phyloP scores from a whole-genome alignment of 2,113 vertebrate species.

The Jaculus jaculus region DNA sequence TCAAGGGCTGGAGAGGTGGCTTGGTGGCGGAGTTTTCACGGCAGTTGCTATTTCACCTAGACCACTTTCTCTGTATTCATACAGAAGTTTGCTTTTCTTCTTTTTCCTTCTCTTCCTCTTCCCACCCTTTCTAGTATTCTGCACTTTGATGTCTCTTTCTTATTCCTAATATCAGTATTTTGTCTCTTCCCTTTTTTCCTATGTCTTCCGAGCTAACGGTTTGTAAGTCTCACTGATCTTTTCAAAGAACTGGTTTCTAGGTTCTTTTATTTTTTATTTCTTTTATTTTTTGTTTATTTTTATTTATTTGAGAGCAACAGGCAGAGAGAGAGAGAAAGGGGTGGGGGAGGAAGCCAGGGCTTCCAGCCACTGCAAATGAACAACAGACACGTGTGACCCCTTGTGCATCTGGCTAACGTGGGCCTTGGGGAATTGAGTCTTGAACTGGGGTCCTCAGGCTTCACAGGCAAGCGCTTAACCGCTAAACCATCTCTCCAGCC shows the following conservation, averaged over 20 bases:
- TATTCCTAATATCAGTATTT: neutral
- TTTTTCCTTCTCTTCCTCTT: neutral
- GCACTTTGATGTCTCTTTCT: neutral
- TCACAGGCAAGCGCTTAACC: no score
- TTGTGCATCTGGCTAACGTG: no score
- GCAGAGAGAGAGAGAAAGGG: no score
- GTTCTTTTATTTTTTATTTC: no score
- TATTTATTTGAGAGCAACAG: no score
- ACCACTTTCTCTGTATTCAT: neutral
- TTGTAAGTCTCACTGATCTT: neutral
- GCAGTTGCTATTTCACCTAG: neutral
- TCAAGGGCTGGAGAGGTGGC: neutral
- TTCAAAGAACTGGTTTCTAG: slow-evolving; percentile 22
- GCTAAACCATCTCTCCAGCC: no score
- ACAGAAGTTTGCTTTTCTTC: neutral
- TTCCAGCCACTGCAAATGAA: no score
- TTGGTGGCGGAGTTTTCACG: neutral
- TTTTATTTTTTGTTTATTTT: no score
- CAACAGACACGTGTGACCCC: no score
- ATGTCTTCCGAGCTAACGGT: neutral
- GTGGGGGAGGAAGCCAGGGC: no score
- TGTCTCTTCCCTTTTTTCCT: neutral
- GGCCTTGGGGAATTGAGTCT: no score
- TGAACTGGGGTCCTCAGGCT: no score
- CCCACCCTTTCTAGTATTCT: neutral